Conservation (phyloP, 2,797 vertebrate genomes). For the Pitangus sulphuratus region DNA sequence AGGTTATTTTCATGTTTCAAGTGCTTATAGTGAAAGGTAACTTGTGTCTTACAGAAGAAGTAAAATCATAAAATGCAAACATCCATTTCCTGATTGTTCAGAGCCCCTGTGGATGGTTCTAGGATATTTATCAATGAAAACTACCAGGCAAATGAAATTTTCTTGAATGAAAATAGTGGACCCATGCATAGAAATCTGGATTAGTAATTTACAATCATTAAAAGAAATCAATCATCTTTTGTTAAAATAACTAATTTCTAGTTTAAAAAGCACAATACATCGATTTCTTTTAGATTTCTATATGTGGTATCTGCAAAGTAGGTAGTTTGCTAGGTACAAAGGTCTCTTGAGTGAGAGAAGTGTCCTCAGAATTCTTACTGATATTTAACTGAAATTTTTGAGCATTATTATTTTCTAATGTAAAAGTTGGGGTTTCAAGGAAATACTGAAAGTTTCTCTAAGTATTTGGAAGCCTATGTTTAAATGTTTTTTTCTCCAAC, state of each 20-base stretch:
- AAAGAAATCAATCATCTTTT: background rate
- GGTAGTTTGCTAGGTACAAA: background rate
- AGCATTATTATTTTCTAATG: background rate
- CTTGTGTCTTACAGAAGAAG: background rate
- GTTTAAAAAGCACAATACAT: background rate
- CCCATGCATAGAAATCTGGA: background rate
- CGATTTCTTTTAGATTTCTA: background rate
- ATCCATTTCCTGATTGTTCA: background rate
- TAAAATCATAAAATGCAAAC: background rate
- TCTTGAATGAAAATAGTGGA: background rate
- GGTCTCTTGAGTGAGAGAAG: background rate
- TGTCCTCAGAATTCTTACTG: background rate
- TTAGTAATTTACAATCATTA: background rate
- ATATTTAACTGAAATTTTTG: background rate
- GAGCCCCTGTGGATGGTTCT: background rate
- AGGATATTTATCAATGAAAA: background rate
- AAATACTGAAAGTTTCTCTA: background rate
- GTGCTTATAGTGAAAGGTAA: background rate
- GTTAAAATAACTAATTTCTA: background rate
- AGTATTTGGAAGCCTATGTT: background rate
- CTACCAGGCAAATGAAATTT: background rate
- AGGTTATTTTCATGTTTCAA: background rate
- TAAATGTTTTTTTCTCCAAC: background rate
- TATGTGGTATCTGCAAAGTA: background rate
- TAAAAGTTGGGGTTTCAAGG: background rate